These are phyloP conservation scores for Apomyelois bistriatella DNA, from an alignment of 2,888 invertebrate species.

Conservation along the genomic window DNA sequence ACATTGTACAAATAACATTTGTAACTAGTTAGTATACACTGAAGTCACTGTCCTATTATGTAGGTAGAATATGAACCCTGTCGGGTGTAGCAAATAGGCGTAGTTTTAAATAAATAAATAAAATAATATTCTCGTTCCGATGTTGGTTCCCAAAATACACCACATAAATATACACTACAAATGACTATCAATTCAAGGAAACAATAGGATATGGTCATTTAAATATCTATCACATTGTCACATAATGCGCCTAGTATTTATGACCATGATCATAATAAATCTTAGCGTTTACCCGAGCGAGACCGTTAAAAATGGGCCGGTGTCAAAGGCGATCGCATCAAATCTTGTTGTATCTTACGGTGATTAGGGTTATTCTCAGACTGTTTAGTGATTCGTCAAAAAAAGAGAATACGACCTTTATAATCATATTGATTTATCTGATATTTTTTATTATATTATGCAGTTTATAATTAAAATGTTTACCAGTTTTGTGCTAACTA, in stretches of 20 bases:
- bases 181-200: slow-evolving; percentile 36
- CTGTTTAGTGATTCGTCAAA: background rate
- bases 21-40: too few relatives aligned
- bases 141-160: background rate
- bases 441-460: too few relatives aligned
- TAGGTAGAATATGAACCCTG: too few relatives aligned
- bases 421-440: too few relatives aligned
- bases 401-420: too few relatives aligned
- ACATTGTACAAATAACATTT: too few relatives aligned
- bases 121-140: too few relatives aligned
- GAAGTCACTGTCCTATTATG: too few relatives aligned
- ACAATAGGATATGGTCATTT: slow-evolving; percentile 33
- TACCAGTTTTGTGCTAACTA: too few relatives aligned
- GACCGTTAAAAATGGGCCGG: slow-evolving; percentile 34
- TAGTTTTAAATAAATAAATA: too few relatives aligned
- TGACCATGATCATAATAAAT: slow-evolving; percentile 61
- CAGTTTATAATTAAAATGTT: too few relatives aligned
- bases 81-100: too few relatives aligned
- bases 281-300: slow-evolving; percentile 26
- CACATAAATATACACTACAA: background rate
- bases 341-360: slow-evolving; percentile 17
- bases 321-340: slow-evolving; percentile 34
- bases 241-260: slow-evolving; percentile 36
- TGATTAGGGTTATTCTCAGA: slow-evolving; percentile 49
- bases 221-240: slow-evolving; percentile 66